Percentiles rank a stretch among this genome's conserved stretches.
These are phyloP conservation scores for Physocephala rufipes DNA, from an alignment of 2,888 invertebrate species.

Conservation along the genomic window DNA sequence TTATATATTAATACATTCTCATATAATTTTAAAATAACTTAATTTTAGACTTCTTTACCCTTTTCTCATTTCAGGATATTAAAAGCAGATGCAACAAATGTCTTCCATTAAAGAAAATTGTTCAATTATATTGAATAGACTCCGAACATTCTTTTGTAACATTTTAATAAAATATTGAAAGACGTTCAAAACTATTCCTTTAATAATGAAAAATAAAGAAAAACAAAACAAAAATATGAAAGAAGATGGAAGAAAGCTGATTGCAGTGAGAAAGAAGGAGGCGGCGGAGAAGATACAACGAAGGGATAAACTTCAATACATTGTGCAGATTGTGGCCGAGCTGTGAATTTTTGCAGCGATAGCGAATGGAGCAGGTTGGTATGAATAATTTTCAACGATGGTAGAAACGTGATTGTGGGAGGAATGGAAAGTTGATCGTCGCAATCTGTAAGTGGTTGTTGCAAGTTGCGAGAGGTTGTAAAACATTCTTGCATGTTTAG, in stretches of 20 bases:
- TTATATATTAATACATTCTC: constrained; percentile 24
- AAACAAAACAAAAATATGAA: not conserved
- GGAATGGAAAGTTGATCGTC: no score
- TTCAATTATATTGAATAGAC: constrained; percentile 3
- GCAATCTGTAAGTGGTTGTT: no score
- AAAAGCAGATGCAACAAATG: constrained; percentile 14
- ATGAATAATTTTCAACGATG: not conserved
- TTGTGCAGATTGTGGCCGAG: not conserved
- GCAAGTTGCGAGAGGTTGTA: no score
- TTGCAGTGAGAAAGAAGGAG: not conserved
- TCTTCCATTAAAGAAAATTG: constrained; percentile 20
- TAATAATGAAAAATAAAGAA: not conserved
- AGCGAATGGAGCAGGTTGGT: constrained; percentile 15
- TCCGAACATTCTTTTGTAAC: not conserved
- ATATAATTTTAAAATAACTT: constrained; percentile 6
- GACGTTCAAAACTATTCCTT: not conserved
- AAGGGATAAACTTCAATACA: not conserved
- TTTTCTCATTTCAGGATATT: no score
- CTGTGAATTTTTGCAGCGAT: constrained; percentile 14
- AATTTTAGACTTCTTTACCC: no score
- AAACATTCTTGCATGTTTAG: no score
- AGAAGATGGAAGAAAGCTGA: not conserved
- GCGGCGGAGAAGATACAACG: not conserved
- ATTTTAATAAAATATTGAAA: not conserved
- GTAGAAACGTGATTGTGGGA: no score